These are phyloP conservation scores for Petrocephalus sullivani DNA, from an alignment of 2,797 vertebrate genomes.

Conservation along the genomic window DNA sequence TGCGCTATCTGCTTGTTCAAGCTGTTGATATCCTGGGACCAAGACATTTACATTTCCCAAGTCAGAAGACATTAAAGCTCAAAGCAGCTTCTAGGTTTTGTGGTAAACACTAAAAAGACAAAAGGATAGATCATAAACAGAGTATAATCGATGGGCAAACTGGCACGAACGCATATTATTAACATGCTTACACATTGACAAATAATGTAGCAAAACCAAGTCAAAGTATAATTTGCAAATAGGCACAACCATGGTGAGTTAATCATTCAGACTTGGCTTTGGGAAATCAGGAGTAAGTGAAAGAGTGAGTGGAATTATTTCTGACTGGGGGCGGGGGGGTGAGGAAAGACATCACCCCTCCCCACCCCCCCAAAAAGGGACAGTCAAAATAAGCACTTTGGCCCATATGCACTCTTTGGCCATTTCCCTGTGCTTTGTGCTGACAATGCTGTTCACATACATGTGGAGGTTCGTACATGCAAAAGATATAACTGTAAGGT, in stretches of 20 bases:
- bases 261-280: not conserved
- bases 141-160: not conserved
- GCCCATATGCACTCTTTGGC: not conserved
- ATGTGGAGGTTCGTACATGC: not conserved
- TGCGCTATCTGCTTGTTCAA: constrained; percentile 92
- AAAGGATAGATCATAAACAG: not conserved
- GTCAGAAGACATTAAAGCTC: not conserved
- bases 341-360: not conserved
- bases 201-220: not conserved
- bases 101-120: not conserved
- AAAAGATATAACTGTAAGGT: not conserved
- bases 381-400: not conserved
- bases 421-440: not conserved
- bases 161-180: not conserved
- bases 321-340: not conserved
- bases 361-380: not conserved
- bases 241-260: not conserved
- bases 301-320: not conserved
- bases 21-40: constrained; percentile 79
- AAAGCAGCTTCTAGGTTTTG: not conserved
- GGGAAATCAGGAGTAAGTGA: not conserved
- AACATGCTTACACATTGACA: not conserved
- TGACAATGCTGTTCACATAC: not conserved
- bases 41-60: not conserved
- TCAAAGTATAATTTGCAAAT: not conserved